Evolutionary conservation across 2,888 invertebrate genomes (phyloP), one percentile per base, ranked within the genome.

Genomic region (Portevinia maculata): DNA sequence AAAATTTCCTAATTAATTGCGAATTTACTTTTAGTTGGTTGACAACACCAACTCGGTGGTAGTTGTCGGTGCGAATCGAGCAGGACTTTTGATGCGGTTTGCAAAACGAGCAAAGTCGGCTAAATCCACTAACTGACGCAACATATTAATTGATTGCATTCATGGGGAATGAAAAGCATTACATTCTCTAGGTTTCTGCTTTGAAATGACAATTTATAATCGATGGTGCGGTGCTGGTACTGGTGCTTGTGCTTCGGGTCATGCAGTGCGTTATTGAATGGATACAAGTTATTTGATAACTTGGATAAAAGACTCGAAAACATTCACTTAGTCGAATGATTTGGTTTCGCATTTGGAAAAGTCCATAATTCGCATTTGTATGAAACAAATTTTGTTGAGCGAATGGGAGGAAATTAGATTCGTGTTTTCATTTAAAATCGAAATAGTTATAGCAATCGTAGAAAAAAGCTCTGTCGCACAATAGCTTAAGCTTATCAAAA

Each of bases 1-100:
- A 11, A 15, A 57, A 48, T 48, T 69, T 57, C 32, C 46, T 57
- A 69, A 69, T 24, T 48, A 48, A 57, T 34, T 57, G 55, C 57
- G 7, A 2, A 32, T 37, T 17, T 50, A 37, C n/a, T n/a, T n/a
- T n/a, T n/a, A n/a, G 30, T 13, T n/a, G 21, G 17, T 32, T 32
- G 44, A 41, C 44, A 32, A 48, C 17, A 39, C 24, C 21, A 57
- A 7, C 39, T 8, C 30, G 50, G n/a, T 32, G 44, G 24, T 39
- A 13, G 13, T 9, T 19, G 19, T 2, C 5, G 24, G 24, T 24
- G 24, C 24, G 5, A 8, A 52, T n/a, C 7, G 11, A 21, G 17
- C 60, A 46, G 32, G 60, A 60, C 46, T 41, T 41, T 59, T 1
- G 11, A 32, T 19, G 57, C 17, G 15, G 13, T n/a, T 9, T 11